Base-by-base conservation (phyloP, 2,113 vertebrate species). In the Ellobius talpinus region DNA sequence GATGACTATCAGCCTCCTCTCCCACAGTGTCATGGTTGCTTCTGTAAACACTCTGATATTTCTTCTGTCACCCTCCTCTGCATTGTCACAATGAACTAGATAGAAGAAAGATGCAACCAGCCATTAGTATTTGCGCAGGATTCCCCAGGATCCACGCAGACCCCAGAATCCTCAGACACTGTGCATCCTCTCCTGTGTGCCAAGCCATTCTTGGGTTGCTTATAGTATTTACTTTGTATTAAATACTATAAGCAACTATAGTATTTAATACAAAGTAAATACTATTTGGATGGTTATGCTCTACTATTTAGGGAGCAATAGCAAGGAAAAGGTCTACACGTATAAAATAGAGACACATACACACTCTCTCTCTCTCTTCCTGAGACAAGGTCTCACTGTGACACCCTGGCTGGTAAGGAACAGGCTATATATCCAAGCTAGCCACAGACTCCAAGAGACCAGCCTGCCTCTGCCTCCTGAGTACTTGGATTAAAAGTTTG, bases 91-190 rank as follows among this genome's bases (percentile, higher is more conserved):
- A 66, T 1, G 74, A 45, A 47, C 61, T 12, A 12, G 26, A 72
- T 65, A 16, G 39, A 65, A 16, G 39, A 58, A 86, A 45, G 73
- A 31, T 39, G 39, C 14, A 1, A 36, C 24, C 73, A 45, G 33
- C 29, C 13, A 31, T 79, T n/a, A 7, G 47, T 70, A 26, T 17
- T 33, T 45, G 13, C 24, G 19, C 10, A 23, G 14, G n/a, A 11
- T 1, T 70, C 8, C 21, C 65, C 66, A 73, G 66, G n/a, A 24
- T 6, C 31, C 1, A 1, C 0, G 17, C 3, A 16, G 42, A 33
- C 31, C 13, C 31, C 86, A n/a, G 33, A n/a, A 50, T 11, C 50
- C 63, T 72, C 6, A 23, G 11, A 47, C 24, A 65, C 31, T 66
- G 8, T 26, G 24, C 7, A 26, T 31, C 26, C 17, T 86, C 16